Conservation (phyloP, 2,888 invertebrate genomes). For the Euspilapteryx auroguttella region DNA sequence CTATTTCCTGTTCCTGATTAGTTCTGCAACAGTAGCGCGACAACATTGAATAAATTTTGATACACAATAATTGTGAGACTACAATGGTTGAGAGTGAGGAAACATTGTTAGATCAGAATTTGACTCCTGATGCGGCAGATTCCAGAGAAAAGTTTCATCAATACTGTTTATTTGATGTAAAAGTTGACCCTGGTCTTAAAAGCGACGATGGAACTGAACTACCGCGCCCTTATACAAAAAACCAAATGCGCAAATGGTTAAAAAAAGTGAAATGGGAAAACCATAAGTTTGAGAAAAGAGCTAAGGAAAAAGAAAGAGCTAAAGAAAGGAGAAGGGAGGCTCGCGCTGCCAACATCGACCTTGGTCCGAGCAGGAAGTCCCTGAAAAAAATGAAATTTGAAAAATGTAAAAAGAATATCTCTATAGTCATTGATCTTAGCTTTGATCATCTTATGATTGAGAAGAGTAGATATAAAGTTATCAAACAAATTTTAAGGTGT, state of each 20-base stretch:
- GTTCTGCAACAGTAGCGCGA: too few relatives aligned
- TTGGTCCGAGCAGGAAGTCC: constrained; percentile 79
- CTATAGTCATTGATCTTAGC: constrained; percentile 85
- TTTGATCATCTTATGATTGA: constrained; percentile 91
- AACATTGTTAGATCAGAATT: too few relatives aligned
- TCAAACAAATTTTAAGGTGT: constrained; percentile 87
- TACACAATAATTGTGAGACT: too few relatives aligned
- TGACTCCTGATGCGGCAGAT: too few relatives aligned
- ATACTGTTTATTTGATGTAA: constrained; percentile 37
- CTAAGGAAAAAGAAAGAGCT: constrained; percentile 70
- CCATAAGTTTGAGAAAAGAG: constrained; percentile 68
- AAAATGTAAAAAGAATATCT: constrained; percentile 67
- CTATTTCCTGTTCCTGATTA: too few relatives aligned
- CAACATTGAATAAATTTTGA: too few relatives aligned
- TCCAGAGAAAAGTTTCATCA: constrained; percentile 19
- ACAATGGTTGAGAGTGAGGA: too few relatives aligned
- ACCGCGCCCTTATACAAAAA: constrained; percentile 59
- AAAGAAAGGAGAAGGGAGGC: constrained; percentile 73
- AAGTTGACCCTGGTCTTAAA: constrained; percentile 44
- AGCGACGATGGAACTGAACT: constrained; percentile 41
- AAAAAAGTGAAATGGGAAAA: constrained; percentile 76
- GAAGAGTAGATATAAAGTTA: constrained; percentile 84
- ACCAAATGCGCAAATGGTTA: constrained; percentile 67
- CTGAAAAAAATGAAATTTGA: constrained; percentile 74
- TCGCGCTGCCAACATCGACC: constrained; percentile 68